Evolutionary conservation across 2,113 vertebrate species (phyloP).

Genomic region (Pipa parva): DNA sequence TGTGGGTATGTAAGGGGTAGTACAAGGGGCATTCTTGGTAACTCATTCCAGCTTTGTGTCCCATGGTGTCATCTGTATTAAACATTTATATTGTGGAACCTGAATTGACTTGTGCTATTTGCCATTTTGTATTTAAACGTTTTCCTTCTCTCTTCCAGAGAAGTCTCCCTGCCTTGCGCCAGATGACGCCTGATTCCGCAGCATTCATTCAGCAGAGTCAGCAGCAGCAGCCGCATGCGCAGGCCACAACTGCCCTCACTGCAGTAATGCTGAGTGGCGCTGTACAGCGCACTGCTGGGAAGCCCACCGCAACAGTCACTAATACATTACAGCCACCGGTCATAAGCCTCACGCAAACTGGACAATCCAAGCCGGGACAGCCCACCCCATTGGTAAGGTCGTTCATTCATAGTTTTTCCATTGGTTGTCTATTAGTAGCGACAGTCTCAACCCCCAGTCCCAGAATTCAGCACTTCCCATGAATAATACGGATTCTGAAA

Average conservation of each 20-base stretch:
- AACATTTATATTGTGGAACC: no score
- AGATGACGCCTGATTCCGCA: slow-evolving; percentile 89
- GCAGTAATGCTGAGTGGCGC: slow-evolving; percentile 76
- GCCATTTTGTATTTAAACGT: no score
- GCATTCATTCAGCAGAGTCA: slow-evolving; percentile 96
- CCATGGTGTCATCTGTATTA: no score
- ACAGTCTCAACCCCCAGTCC: no score
- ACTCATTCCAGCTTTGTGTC: no score
- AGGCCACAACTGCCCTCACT: slow-evolving; percentile 72
- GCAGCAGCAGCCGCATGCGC: slow-evolving; percentile 68
- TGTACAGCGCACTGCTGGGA: slow-evolving; percentile 67
- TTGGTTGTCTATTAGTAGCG: no score
- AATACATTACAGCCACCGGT: slow-evolving; percentile 82
- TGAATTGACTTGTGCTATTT: no score
- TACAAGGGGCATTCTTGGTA: no score
- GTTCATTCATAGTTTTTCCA: no score
- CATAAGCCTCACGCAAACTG: slow-evolving; percentile 78
- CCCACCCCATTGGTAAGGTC: slow-evolving; percentile 69
- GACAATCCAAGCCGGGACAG: slow-evolving; percentile 73
- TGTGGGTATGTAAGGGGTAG: no score
- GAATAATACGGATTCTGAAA: no score
- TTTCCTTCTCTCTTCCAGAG: slow-evolving; percentile 62
- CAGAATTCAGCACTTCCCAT: no score
- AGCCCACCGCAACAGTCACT: slow-evolving; percentile 68
- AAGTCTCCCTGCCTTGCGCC: slow-evolving; percentile 93